phyloP scores from a whole-genome alignment of 1,140 invertebrate species.

The Pomacea maculata region DNA sequence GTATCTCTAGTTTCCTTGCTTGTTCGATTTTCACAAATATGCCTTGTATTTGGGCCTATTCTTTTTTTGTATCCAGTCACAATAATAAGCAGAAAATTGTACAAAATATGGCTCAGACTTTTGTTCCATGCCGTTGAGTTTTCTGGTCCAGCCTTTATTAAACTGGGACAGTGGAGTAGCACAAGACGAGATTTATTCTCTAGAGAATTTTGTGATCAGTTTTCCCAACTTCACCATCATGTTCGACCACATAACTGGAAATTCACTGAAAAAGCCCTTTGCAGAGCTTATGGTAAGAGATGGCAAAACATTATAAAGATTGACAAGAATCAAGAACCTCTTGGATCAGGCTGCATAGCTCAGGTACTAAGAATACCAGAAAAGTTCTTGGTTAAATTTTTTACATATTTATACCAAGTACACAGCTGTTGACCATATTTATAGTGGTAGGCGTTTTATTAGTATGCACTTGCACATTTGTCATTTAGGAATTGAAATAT shows the following conservation, averaged over 20 bases:
- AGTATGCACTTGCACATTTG: too few relatives aligned
- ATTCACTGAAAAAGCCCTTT: slow-evolving; percentile 30
- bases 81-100: slow-evolving; percentile 18
- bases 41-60: slow-evolving; percentile 33
- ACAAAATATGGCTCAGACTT: slow-evolving; percentile 29
- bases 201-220: slow-evolving; percentile 63
- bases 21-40: slow-evolving; percentile 26
- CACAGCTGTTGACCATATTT: too few relatives aligned
- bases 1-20: slow-evolving; percentile 10
- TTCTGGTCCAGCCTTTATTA: slow-evolving; percentile 68
- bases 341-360: slow-evolving; percentile 70
- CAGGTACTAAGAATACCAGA: slow-evolving; percentile 61
- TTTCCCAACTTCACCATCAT: slow-evolving; percentile 64
- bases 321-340: slow-evolving; percentile 60
- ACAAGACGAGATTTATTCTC: slow-evolving; percentile 68
- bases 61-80: slow-evolving; percentile 37
- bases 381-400: too few relatives aligned
- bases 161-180: slow-evolving; percentile 70
- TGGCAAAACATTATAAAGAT: slow-evolving; percentile 40
- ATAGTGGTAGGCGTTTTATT: neutral
- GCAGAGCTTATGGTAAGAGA: slow-evolving; percentile 35
- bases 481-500: neutral
- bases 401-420: too few relatives aligned
- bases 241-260: slow-evolving; percentile 61
- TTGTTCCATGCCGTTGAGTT: slow-evolving; percentile 56